Evolutionary conservation across 2,888 invertebrate species (phyloP), one percentile per base, ranked within the genome.

Genomic region (Salticus scenicus): DNA sequence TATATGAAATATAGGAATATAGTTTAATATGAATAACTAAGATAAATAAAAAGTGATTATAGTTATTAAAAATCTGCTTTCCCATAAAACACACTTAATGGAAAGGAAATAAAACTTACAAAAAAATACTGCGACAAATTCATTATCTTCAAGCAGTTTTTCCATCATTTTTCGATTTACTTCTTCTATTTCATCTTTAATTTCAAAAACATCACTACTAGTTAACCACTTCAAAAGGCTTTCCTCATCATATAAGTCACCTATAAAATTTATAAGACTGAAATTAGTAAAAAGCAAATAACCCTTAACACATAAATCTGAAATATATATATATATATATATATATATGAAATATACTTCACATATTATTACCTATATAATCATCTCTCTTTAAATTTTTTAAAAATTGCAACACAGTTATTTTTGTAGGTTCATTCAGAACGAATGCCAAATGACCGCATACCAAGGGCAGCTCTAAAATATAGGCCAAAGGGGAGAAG

Each of bases 131-230:
- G 98, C 96, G 73, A 98, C 93, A 90, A 97, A 98, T 92, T 98
- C 98, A 90, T 97, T 97, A 91, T 98, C 98, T 89, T 97, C 97
- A 76, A 98, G 92, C 24, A 98, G 92, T 92, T 98, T 98, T 90
- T 98, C 97, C 90, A 98, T 93, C 97, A 98, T 98, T 92, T 98
- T 97, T 88, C 96, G 94, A 91, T 98, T 98, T 8, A 98, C 98
- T 91, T 98, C 98, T 91, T 98, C 98, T 90, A 98, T 98, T 93
- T 97, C 97, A 90, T 97, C 97, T 92, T 97, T 97, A 75, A 97
- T 95, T 92, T 97, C 97, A 92, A 97, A 97, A 75, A 97, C 96
- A 91, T 97, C 97, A 90, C 97, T 97, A 72, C 97, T 97, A 33
- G 97, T 97, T 57, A 97, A 92, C 97, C 97, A 97, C 88, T 95